A percentile compares a stretch with the other conserved stretches of the same genome.
Conservation (phyloP, 2,888 invertebrate genomes). For the Lithophane leautieri region DNA sequence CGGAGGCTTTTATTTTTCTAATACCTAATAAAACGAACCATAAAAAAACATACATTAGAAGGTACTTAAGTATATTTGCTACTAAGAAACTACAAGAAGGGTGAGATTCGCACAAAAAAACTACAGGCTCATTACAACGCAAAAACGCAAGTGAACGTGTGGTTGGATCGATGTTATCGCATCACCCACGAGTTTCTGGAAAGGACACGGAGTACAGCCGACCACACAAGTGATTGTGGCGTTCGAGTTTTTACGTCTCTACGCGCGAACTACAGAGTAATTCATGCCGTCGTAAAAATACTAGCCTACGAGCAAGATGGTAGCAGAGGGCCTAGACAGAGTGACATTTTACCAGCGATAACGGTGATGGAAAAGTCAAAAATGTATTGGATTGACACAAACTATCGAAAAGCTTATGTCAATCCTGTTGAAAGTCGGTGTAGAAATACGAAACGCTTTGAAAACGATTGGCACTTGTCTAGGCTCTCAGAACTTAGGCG, state of each 20-base stretch:
- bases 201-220: slow-evolving; percentile 13
- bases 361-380: background rate
- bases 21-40: no score
- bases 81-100: background rate
- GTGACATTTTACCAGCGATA: background rate
- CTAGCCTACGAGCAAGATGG: background rate
- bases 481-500: background rate
- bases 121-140: slow-evolving; percentile 2
- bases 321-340: background rate
- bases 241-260: no score
- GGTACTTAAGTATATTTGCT: background rate
- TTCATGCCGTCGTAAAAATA: background rate
- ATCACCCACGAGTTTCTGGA: slow-evolving; percentile 4
- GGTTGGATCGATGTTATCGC: slow-evolving; percentile 29
- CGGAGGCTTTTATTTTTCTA: no score
- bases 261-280: background rate
- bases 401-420: background rate
- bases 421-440: background rate
- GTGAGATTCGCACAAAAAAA: background rate
- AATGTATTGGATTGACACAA: background rate
- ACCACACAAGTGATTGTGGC: slow-evolving; percentile 25
- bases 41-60: no score
- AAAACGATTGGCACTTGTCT: background rate
- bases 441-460: background rate
- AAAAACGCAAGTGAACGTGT: slow-evolving; percentile 19